Evolutionary conservation across 1,140 invertebrate species (phyloP).

Genomic region (Oryzaephilus surinamensis): DNA sequence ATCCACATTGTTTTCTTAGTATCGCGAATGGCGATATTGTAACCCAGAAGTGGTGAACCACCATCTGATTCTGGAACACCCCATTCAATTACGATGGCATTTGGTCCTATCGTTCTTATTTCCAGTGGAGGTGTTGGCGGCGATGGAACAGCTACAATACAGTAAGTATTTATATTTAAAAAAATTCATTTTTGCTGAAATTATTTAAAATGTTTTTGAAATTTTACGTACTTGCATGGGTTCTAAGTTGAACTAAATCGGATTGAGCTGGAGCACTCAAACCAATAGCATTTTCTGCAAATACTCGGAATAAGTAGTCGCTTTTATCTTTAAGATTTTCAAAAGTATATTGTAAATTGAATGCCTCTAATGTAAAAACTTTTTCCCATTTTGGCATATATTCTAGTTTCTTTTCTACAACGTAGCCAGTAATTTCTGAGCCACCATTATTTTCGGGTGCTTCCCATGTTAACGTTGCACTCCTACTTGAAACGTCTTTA

Average conservation of each 20-base stretch:
- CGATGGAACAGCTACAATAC: slow-evolving; percentile 66
- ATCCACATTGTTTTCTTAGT: slow-evolving; percentile 92
- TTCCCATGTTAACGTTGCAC: slow-evolving; percentile 77
- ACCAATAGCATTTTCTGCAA: slow-evolving; percentile 84
- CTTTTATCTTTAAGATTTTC: slow-evolving; percentile 82
- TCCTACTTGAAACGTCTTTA: slow-evolving; percentile 70
- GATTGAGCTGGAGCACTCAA: slow-evolving; percentile 68
- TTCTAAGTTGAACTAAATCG: slow-evolving; percentile 74
- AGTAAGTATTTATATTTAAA: not conserved
- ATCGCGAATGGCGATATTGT: slow-evolving; percentile 89
- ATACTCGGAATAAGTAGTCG: slow-evolving; percentile 83
- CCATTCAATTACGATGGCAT: slow-evolving; percentile 85
- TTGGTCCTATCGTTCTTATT: slow-evolving; percentile 66
- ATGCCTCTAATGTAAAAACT: slow-evolving; percentile 72
- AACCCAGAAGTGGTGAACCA: slow-evolving; percentile 79
- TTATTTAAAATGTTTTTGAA: too few relatives aligned
- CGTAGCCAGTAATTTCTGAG: slow-evolving; percentile 78
- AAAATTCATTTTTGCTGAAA: not conserved
- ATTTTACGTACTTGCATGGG: slow-evolving; percentile 80
- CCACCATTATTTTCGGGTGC: slow-evolving; percentile 77
- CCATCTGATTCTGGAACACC: slow-evolving; percentile 88
- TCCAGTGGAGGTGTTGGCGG: slow-evolving; percentile 83
- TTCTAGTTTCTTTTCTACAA: slow-evolving; percentile 80
- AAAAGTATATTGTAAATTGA: slow-evolving; percentile 62
- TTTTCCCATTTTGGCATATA: slow-evolving; percentile 77